These are phyloP conservation scores for Panurus biarmicus DNA, from an alignment of 2,113 vertebrate species.

Conservation along the genomic window DNA sequence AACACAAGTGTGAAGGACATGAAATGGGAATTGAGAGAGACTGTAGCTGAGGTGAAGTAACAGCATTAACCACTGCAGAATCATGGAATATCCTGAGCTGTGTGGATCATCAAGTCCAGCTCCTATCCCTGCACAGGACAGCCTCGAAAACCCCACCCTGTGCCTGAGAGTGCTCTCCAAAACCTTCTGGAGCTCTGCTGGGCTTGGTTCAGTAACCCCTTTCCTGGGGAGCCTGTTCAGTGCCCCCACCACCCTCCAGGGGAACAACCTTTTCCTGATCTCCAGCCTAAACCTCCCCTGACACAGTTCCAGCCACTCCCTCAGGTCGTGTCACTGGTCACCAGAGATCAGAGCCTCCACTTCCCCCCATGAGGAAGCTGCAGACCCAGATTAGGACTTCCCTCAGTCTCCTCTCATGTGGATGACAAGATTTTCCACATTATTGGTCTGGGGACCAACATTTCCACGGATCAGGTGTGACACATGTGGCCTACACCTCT, in stretches of 20 bases:
- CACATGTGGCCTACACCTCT: fast-evolving
- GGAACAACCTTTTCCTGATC: background rate
- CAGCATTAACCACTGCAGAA: background rate
- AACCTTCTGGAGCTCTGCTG: background rate
- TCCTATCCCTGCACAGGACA: background rate
- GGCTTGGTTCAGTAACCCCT: background rate
- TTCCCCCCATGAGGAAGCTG: background rate
- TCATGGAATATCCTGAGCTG: background rate
- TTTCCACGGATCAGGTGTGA: fast-evolving
- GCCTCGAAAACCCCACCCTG: background rate
- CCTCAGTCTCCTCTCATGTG: background rate
- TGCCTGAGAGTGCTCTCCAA: background rate
- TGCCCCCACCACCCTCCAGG: background rate
- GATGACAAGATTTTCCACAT: background rate
- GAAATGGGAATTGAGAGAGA: background rate
- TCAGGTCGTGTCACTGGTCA: background rate
- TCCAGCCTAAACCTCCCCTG: background rate
- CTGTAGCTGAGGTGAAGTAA: background rate
- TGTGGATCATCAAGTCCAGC: background rate
- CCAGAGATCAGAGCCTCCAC: background rate
- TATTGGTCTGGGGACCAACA: background rate
- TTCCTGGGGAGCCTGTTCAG: background rate
- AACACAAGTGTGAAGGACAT: background rate
- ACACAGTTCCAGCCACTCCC: background rate
- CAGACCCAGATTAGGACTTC: background rate